Evolutionary conservation across 1,140 invertebrate species (phyloP).

Genomic region (Dreissena polymorpha): DNA sequence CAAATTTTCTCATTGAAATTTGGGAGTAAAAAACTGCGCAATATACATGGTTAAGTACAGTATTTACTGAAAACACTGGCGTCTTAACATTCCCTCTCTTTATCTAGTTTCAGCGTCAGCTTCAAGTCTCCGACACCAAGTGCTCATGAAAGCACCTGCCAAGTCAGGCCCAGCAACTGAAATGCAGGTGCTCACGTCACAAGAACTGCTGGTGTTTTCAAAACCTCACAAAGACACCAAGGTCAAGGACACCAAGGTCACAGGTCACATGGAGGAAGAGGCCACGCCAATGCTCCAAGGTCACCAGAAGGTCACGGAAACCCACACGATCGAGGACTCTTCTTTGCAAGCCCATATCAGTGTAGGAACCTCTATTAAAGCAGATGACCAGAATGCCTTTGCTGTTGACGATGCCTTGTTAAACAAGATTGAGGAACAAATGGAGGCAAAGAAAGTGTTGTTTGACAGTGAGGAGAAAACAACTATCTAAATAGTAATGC

Average conservation of each 20-base stretch:
- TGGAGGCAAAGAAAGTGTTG: background rate
- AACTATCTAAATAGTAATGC: background rate
- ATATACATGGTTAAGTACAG: no score
- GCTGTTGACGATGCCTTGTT: background rate
- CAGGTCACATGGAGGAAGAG: background rate
- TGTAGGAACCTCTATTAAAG: background rate
- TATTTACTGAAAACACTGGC: background rate
- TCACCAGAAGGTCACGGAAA: background rate
- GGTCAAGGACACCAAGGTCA: background rate
- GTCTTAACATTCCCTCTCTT: background rate
- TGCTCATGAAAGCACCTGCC: constrained; percentile 3
- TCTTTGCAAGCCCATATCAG: no score
- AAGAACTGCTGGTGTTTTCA: background rate
- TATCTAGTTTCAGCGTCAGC: constrained; percentile 18
- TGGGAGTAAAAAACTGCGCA: no score
- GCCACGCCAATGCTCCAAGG: background rate
- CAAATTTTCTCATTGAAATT: no score
- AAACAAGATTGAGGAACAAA: background rate
- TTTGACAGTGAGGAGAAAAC: constrained; percentile 28
- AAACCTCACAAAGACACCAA: background rate
- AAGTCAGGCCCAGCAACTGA: constrained; percentile 17
- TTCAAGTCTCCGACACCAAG: background rate
- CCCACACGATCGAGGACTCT: background rate
- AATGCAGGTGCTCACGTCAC: constrained; percentile 29
- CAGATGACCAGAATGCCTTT: background rate